A percentile compares a stretch with the other conserved stretches of the same genome.
These are phyloP conservation scores for Lepidocyrtoides sp. DNA, from an alignment of 2,888 invertebrate genomes.

Conservation along the genomic window DNA sequence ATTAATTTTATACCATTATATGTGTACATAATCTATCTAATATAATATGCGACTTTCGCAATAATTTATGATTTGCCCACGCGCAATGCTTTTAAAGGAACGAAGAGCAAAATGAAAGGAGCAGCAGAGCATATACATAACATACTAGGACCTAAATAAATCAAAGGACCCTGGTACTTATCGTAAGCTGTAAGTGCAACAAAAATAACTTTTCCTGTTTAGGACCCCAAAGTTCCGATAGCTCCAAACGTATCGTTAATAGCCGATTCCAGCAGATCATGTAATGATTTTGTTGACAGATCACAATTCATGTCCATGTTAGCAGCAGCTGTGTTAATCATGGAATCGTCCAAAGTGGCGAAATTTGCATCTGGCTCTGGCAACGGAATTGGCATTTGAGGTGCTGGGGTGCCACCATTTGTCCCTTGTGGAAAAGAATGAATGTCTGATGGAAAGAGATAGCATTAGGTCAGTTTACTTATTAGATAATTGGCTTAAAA, in stretches of 20 bases:
- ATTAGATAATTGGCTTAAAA: neutral
- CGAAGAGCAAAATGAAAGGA: too few species aligned
- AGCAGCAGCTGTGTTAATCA: slow-evolving; percentile 75
- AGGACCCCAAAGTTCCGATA: slow-evolving; percentile 43
- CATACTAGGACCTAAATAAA: too few species aligned
- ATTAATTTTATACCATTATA: too few species aligned
- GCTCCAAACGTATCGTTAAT: slow-evolving; percentile 77
- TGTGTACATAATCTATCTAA: too few species aligned
- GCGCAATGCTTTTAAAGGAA: too few species aligned
- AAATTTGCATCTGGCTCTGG: slow-evolving; percentile 72
- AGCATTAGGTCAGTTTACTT: neutral
- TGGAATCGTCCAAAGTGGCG: slow-evolving; percentile 75
- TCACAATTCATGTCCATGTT: slow-evolving; percentile 70
- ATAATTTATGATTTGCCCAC: too few species aligned
- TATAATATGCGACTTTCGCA: too few species aligned
- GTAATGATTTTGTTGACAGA: slow-evolving; percentile 71
- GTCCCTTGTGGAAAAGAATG: slow-evolving; percentile 13
- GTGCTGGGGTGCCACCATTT: slow-evolving; percentile 53
- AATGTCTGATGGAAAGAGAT: slow-evolving; percentile 16
- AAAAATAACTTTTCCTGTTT: too few species aligned
- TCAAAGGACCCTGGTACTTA: too few species aligned
- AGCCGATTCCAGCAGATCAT: slow-evolving; percentile 77
- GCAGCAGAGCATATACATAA: too few species aligned
- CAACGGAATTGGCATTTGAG: slow-evolving; percentile 64
- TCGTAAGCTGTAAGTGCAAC: too few species aligned